A percentile compares a stretch with the other conserved stretches of the same genome.
Evolutionary conservation across 2,888 invertebrate genomes (phyloP).

Genomic region (Deroplatys truncata): DNA sequence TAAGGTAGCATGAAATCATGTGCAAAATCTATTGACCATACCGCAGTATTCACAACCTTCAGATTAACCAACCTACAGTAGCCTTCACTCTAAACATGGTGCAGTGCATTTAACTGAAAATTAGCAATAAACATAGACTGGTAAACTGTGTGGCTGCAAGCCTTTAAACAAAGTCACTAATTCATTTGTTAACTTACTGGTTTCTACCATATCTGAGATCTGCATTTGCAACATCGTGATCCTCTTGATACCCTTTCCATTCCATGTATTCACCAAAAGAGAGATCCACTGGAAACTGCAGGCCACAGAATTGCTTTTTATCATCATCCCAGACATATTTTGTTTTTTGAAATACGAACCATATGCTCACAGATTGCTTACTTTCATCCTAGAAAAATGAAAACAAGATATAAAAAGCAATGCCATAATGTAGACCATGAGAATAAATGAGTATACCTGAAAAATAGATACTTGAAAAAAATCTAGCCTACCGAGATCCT

Average conservation of each 20-base stretch:
- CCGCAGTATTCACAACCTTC: too few relatives aligned
- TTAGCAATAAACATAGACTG: too few relatives aligned
- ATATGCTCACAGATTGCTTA: constrained; percentile 57
- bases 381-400: constrained; percentile 42
- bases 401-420: not conserved
- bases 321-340: constrained; percentile 89
- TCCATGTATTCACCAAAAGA: constrained; percentile 67
- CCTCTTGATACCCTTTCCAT: constrained; percentile 85
- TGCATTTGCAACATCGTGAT: constrained; percentile 68
- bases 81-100: too few relatives aligned
- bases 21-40: too few relatives aligned
- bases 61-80: too few relatives aligned
- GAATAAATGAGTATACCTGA: not conserved
- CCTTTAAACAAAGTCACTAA: too few relatives aligned
- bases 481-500: too few relatives aligned
- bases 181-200: constrained; percentile 54
- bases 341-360: constrained; percentile 97
- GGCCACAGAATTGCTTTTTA: constrained; percentile 71
- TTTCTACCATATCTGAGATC: constrained; percentile 86
- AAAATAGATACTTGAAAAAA: not conserved
- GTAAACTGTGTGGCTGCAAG: too few relatives aligned
- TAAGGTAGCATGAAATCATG: too few relatives aligned
- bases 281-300: constrained; percentile 80
- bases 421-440: not conserved
- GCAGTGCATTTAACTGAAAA: too few relatives aligned